phyloP scores from a whole-genome alignment of 2,113 vertebrate species.

The Rhea pennata region DNA sequence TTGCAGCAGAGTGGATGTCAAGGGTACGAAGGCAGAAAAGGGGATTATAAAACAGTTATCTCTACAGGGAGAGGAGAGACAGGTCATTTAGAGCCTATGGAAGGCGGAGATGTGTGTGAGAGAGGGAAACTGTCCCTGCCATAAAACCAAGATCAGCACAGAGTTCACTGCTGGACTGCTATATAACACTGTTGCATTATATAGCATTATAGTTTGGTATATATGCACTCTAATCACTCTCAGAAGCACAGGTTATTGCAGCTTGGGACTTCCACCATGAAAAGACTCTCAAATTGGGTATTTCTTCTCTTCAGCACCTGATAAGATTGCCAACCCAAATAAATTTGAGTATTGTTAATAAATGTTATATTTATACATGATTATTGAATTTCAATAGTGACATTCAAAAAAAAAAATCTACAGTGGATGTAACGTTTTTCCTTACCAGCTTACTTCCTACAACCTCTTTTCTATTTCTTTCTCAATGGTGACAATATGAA shows the following conservation, averaged over 20 bases:
- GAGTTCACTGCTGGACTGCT: background rate
- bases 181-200: background rate
- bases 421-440: background rate
- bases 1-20: background rate
- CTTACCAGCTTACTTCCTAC: background rate
- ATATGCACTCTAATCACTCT: no score
- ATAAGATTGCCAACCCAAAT: background rate
- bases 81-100: background rate
- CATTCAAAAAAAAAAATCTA: background rate
- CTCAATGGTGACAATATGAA: background rate
- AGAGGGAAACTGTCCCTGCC: background rate
- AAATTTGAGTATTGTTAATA: background rate
- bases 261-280: background rate
- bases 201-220: background rate
- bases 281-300: background rate
- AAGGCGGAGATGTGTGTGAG: background rate
- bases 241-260: fast-evolving
- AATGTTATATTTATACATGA: background rate
- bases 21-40: background rate
- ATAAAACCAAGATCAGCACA: background rate
- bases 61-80: background rate
- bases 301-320: background rate
- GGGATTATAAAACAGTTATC: background rate
- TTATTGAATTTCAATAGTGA: background rate
- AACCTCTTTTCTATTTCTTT: background rate